Base-by-base conservation (phyloP, 2,888 invertebrate species). In the Ophraella communa region DNA sequence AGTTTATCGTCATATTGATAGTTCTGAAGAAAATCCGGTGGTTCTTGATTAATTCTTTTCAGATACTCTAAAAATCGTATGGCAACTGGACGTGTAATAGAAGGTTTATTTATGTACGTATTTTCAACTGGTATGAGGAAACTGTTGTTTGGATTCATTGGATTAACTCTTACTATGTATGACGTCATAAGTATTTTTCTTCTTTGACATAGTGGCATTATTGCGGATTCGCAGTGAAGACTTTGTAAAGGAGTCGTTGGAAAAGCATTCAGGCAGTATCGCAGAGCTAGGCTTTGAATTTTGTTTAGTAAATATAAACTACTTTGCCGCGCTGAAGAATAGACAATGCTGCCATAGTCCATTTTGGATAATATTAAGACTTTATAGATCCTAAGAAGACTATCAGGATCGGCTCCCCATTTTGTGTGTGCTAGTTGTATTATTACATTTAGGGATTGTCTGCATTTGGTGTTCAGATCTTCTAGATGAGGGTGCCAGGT, bases 381-480 rank as follows among this genome's bases (percentile, higher is more conserved):
- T 21, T 57, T 27, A 11, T 52, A 63, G 8, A 53, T 30, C 7
- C 14, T 23, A 4, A 63, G 39, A 7, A 64, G 24, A 7, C 45
- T 27, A 8, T 58, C 24, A 18, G 14, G 24, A 45, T 64, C 53
- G 1, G 64, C 45, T 11, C 64, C 64, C 58, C 54, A 64, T 20
- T 52, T 45, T n/a, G 44, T 53, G 11, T 24, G 27, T 5, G 30
- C 30, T 5, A 58, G 7, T 23, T 42, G 20, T 52, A 47, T 45
- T 2, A 57, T 17, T 2, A 63, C 30, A 27, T 57, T 52, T 11
- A 57, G 21, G 4, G 57, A 4, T 27, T n/a, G 42, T 24, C 27
- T 35, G 20, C 57, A 57, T 58, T 14, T 58, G 7, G 5, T 20
- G 7, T 30, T 47, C 1, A 63, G 11, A 10, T 49, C 21, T n/a